These are phyloP conservation scores for Sciurus vulgaris DNA, from an alignment of 2,797 vertebrate genomes.

Conservation along the genomic window DNA sequence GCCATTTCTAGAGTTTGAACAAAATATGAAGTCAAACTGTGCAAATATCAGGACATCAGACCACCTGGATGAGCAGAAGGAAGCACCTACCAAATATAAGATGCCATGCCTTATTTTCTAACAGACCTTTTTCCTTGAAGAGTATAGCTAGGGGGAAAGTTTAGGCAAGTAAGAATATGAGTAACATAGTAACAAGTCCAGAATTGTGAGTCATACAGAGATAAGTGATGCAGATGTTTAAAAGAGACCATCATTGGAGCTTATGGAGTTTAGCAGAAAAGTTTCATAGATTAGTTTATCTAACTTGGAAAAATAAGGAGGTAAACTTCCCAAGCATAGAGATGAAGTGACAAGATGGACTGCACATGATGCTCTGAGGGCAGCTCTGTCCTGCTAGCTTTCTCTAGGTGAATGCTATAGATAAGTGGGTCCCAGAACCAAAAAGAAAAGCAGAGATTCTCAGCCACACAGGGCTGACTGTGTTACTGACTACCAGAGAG, in stretches of 20 bases:
- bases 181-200: neutral
- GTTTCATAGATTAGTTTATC: neutral
- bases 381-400: neutral
- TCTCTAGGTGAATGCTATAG: neutral
- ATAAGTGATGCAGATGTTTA: neutral
- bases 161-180: neutral
- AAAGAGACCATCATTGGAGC: neutral
- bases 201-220: neutral
- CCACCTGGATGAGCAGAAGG: neutral
- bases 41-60: neutral
- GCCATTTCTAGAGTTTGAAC: neutral
- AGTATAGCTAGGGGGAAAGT: neutral
- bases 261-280: neutral
- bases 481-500: neutral
- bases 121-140: neutral
- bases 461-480: neutral
- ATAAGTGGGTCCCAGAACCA: neutral
- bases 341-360: neutral
- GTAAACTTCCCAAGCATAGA: neutral
- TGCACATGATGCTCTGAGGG: accelerated
- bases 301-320: neutral
- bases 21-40: neutral
- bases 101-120: neutral
- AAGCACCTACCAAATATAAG: neutral
- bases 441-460: neutral